A percentile compares a stretch with the other conserved stretches of the same genome.
phyloP scores from a whole-genome alignment of 37 sponge, comb jelly and placozoan species.

The Beroe forskalii region DNA sequence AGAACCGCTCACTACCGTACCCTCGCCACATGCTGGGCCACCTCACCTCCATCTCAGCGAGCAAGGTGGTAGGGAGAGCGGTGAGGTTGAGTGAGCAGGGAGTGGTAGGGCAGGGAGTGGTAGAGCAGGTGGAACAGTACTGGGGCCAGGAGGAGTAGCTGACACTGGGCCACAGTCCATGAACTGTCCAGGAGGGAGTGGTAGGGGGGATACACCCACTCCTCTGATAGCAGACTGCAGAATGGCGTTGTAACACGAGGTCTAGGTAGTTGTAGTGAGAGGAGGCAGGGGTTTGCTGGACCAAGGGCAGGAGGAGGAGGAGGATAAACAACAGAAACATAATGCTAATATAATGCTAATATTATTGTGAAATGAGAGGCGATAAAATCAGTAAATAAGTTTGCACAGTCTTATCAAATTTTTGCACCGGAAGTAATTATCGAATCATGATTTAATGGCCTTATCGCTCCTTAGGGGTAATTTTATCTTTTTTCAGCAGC shows the following conservation, averaged over 20 bases:
- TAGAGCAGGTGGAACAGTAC: background rate
- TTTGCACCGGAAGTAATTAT: no score
- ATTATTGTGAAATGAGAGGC: no score
- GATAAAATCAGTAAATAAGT: no score
- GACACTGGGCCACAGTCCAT: constrained; percentile 22
- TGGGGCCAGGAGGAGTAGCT: background rate
- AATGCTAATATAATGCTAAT: no score
- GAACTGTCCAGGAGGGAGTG: background rate
- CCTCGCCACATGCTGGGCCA: background rate
- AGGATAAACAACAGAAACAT: no score
- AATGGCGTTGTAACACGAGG: background rate
- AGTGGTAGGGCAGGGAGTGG: background rate
- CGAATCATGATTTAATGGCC: no score
- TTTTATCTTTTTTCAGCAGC: no score
- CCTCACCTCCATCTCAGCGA: background rate
- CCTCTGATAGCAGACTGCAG: background rate
- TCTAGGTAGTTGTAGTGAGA: constrained; percentile 20
- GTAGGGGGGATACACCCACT: background rate
- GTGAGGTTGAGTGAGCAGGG: background rate
- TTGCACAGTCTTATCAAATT: no score
- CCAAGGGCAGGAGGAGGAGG: no score
- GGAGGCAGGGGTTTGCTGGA: background rate
- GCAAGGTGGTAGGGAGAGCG: background rate
- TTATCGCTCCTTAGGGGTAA: no score
- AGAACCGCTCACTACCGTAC: background rate